Percentiles rank a stretch among this genome's conserved stretches.
These are phyloP conservation scores for Spilarctia lutea DNA, from an alignment of 2,888 invertebrate genomes.

Conservation along the genomic window DNA sequence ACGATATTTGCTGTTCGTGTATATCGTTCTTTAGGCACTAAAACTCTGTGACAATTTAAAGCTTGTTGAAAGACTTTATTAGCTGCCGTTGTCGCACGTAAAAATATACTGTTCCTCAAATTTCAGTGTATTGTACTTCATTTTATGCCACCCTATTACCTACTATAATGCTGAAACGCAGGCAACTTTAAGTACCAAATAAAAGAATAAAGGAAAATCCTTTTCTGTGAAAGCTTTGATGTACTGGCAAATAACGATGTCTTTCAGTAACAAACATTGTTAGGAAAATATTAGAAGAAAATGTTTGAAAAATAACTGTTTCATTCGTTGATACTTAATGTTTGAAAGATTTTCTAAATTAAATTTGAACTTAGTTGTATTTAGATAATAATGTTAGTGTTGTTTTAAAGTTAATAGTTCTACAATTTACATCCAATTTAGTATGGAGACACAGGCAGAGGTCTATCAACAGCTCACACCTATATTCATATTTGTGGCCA, in stretches of 20 bases:
- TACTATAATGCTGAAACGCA: background rate
- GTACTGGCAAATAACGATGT: background rate
- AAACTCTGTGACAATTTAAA: constrained; percentile 44
- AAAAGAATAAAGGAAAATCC: background rate
- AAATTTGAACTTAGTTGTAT: background rate
- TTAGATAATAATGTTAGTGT: too few species aligned
- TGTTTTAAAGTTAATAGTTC: too few species aligned
- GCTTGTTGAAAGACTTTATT: constrained; percentile 52
- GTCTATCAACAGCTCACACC: too few species aligned
- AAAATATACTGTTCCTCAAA: constrained; percentile 52
- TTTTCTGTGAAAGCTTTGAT: constrained; percentile 1
- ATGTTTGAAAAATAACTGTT: background rate
- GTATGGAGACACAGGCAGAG: too few species aligned
- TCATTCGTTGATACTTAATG: background rate
- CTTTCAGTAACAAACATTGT: background rate
- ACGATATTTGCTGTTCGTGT: constrained; percentile 13
- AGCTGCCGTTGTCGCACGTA: constrained; percentile 49
- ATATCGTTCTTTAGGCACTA: constrained; percentile 41
- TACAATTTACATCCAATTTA: too few species aligned
- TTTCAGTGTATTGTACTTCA: constrained; percentile 48
- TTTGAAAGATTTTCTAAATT: background rate
- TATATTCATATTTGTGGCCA: too few species aligned
- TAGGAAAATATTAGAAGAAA: background rate
- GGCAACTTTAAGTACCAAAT: constrained; percentile 1
- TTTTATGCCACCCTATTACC: constrained; percentile 31